Evolutionary conservation across 2,797 vertebrate genomes (phyloP), one percentile per base, ranked within the genome.

Genomic region (Scyliorhinus canicula): DNA sequence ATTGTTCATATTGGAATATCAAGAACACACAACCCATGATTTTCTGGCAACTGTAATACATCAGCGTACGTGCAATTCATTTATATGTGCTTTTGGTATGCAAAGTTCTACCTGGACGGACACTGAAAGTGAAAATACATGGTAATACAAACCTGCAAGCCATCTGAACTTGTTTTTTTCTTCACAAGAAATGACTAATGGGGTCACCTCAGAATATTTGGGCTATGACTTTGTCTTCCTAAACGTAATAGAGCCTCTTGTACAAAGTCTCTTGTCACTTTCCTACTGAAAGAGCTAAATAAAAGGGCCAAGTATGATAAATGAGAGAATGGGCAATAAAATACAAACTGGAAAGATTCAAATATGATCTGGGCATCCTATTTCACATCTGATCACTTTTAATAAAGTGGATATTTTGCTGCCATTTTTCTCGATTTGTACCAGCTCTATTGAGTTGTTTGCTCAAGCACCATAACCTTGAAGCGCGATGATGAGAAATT

Each of bases 401-500:
- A 40, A 93, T 63, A 67, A 93, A 93, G 65, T 67, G n/a, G 60
- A 67, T 65, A 93, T 65, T 65, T 85, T 93, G 0, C 60, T 93
- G 60, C 9, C 65, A 21, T 26, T 67, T 65, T 93, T 67, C 40
- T 21, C 21, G 28, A 65, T 93, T 47, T 9, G 40, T 40, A 47
- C 28, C n/a, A 67, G 44, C 90, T 40, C 7, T 93, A 67, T 26
- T 50, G 82, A 50, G 6, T 50, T 50, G 6, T 67, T 93, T 67
- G 40, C 90, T 57, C 28, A 7, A 4, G 3, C 2, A 55, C 14
- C 28, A 55, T 88, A n/a, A 26, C 57, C 52, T 35, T 57, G 50
- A 31, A 19, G 26, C 50, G 19, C 28, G 28, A 28, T 55, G 35
- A 55, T 57, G 31, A 31, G 50, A 55, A 31, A 31, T 84, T 84